phyloP scores from a whole-genome alignment of 30 jellyfish, hydroid and myxozoan genomes.

The Aurelia sp. region DNA sequence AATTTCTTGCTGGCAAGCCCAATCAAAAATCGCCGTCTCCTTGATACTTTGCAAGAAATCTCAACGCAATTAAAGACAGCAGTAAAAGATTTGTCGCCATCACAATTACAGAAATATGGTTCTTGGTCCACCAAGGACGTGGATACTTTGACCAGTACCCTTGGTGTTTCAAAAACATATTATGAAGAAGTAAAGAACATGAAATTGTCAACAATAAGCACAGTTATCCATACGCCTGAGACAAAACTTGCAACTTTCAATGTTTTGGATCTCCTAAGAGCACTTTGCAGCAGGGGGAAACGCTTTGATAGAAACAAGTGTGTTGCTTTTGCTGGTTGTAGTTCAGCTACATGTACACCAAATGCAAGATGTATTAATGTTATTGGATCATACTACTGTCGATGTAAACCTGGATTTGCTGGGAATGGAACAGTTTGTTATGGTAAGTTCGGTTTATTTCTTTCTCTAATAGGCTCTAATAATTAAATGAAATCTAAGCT shows the following conservation, averaged over 20 bases:
- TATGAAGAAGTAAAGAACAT: background rate
- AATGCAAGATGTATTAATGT: conserved; percentile 10
- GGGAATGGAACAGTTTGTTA: conserved; percentile 23
- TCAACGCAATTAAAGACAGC: background rate
- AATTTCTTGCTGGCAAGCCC: background rate
- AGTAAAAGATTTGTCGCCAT: background rate
- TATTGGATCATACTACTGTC: background rate
- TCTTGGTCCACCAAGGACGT: conserved; percentile 1
- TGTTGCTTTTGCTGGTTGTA: conserved; percentile 10
- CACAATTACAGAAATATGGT: conserved; percentile 6
- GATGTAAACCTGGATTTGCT: conserved; percentile 11
- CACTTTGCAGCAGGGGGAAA: background rate
- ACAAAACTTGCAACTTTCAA: background rate
- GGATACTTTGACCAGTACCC: background rate
- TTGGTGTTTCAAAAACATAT: background rate
- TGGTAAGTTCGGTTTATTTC: background rate
- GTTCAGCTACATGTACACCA: background rate
- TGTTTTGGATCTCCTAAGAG: background rate
- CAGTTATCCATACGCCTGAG: background rate
- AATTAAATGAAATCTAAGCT: no score
- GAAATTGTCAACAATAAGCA: conserved; percentile 2
- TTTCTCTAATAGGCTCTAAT: no score
- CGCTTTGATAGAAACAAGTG: background rate
- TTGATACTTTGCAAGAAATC: background rate
- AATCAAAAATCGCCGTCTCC: background rate